Evolutionary conservation across 2,797 vertebrate genomes (phyloP), one percentile per base, ranked within the genome.

Genomic region (Gephyroberyx darwinii): DNA sequence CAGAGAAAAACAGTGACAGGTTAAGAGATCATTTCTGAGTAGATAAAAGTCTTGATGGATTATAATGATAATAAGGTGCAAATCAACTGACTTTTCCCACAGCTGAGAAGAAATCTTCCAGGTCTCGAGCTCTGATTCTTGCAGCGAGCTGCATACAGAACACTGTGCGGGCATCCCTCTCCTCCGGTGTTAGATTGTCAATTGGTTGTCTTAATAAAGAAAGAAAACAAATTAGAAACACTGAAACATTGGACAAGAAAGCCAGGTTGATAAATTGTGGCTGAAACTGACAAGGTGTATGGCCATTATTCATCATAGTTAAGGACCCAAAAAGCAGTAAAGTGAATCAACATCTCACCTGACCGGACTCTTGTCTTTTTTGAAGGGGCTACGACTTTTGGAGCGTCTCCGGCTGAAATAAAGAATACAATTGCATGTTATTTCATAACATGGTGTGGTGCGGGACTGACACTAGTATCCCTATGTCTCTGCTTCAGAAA

Each of bases 111-210:
- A 99, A 99, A 66, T 99, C 98, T 89, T 99, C 98, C 85, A 99
- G 89, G 87, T 99, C 98, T 87, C 96, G 95, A 26, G 98, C 97
- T 84, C 97, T 92, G 92, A 99, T 99, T 90, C 98, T 94, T 8
- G 98, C 98, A 87, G 98, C 98, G 22, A 99, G 92, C 76, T 99
- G 98, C 98, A 99, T 99, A 77, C 98, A 99, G 86, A 99, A 99
- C 1, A 99, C 98, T n/a, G 98, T 99, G 76, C 98, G 96, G 53
- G 97, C 96, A 87, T 99, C 98, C 71, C 97, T 94, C 90, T 99
- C 98, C 63, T 99, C 98, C 55, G 98, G 96, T 58, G 96, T 97
- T 52, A 99, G 92, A 91, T 98, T 99, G 94, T 99, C 97, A 82
- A 99, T 97, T 20, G 98, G 97, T 89, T 96, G 96, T 85, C 98